These are phyloP conservation scores for Crypturellus tataupa DNA, from an alignment of 2,797 vertebrate genomes.

Conservation along the genomic window DNA sequence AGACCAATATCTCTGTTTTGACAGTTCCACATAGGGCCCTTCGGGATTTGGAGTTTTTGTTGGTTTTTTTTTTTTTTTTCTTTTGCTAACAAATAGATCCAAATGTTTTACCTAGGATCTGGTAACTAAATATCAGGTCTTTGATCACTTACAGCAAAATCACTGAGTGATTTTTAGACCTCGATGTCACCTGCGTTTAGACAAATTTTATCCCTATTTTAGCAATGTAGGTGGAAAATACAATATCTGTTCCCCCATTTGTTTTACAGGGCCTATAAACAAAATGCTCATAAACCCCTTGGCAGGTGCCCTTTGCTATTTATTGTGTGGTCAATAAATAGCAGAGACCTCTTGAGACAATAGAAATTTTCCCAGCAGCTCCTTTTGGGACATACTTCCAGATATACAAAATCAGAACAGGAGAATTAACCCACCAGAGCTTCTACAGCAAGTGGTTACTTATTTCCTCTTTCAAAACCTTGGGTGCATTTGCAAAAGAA, in stretches of 20 bases:
- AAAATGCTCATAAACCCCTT: neutral
- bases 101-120: neutral
- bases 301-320: neutral
- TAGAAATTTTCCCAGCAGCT: neutral
- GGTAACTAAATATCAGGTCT: neutral
- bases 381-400: neutral
- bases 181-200: neutral
- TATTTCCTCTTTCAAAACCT: neutral
- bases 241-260: neutral
- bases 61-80: neutral
- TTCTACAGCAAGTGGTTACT: neutral
- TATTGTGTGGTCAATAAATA: accelerated
- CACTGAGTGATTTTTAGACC: accelerated
- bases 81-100: neutral
- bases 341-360: neutral
- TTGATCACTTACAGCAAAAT: neutral
- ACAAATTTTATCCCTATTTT: neutral
- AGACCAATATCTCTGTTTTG: neutral
- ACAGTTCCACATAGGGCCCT: neutral
- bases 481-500: neutral
- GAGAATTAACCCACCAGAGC: neutral
- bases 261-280: neutral
- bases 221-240: neutral
- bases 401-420: neutral
- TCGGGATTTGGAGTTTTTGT: neutral